These are phyloP conservation scores for Rhamnusium bicolor DNA, from an alignment of 2,888 invertebrate genomes.

Conservation along the genomic window DNA sequence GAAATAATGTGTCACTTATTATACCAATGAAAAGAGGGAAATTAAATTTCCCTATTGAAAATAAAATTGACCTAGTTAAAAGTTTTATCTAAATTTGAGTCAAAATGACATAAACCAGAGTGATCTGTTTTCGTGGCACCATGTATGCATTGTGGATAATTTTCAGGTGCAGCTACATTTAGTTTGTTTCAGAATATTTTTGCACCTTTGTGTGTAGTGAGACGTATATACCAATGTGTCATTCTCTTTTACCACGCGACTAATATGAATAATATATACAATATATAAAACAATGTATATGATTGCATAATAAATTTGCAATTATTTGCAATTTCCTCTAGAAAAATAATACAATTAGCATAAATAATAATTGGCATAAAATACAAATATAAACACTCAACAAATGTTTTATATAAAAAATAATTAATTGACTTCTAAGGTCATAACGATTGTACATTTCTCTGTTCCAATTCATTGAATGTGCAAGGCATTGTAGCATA, in stretches of 20 bases:
- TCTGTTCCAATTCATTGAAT: constrained; percentile 20
- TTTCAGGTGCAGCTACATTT: too few relatives aligned
- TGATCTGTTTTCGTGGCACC: too few relatives aligned
- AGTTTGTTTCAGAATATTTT: too few relatives aligned
- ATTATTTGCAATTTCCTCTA: constrained; percentile 2
- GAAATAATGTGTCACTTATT: too few relatives aligned
- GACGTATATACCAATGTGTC: too few relatives aligned
- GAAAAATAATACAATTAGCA: constrained; percentile 9
- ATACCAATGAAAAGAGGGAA: too few relatives aligned
- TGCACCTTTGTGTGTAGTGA: too few relatives aligned
- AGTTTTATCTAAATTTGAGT: too few relatives aligned
- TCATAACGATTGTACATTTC: constrained; percentile 11
- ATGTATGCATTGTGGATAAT: too few relatives aligned
- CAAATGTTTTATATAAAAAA: constrained; percentile 10
- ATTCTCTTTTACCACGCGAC: background rate
- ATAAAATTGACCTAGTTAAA: too few relatives aligned
- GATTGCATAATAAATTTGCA: constrained; percentile 9
- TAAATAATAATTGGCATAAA: constrained; percentile 12
- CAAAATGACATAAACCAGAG: too few relatives aligned
- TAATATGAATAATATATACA: constrained; percentile 7
- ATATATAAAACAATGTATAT: background rate
- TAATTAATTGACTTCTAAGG: background rate
- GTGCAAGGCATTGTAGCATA: constrained; percentile 7
- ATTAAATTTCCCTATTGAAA: too few relatives aligned
- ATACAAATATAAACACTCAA: constrained; percentile 7